Conservation (phyloP, 2,888 invertebrate species). For the Amphimallon solstitiale region DNA sequence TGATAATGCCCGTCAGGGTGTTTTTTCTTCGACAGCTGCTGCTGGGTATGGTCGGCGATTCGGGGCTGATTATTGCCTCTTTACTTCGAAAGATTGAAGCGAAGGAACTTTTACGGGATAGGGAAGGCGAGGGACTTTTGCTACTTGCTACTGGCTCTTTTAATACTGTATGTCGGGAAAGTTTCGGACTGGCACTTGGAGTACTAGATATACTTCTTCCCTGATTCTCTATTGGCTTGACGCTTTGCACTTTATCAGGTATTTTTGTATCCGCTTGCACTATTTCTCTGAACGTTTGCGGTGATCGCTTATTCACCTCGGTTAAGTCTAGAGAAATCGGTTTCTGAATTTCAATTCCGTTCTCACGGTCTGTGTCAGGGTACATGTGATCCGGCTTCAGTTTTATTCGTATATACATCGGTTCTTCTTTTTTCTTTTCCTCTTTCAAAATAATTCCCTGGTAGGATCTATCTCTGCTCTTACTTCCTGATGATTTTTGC, state of each 20-base stretch:
- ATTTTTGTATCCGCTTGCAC: conserved; percentile 51
- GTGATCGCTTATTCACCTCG: conserved; percentile 57
- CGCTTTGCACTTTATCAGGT: conserved; percentile 36
- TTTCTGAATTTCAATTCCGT: conserved; percentile 63
- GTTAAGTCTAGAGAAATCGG: conserved; percentile 71
- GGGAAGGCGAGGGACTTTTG: conserved; percentile 75
- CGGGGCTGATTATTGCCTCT: conserved; percentile 72
- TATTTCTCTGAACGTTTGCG: conserved; percentile 62
- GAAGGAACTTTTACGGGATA: conserved; percentile 83
- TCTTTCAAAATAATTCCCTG: background rate
- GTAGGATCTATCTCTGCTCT: conserved; percentile 13
- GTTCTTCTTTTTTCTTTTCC: conserved; percentile 42
- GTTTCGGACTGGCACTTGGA: conserved; percentile 65
- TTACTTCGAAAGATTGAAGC: conserved; percentile 82
- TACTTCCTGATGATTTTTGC: conserved; percentile 39
- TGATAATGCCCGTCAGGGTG: conserved; percentile 58
- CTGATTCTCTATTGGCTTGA: conserved; percentile 37
- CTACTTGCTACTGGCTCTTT: conserved; percentile 52
- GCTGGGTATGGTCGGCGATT: conserved; percentile 66
- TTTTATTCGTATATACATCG: conserved; percentile 73
- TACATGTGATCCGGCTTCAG: conserved; percentile 81
- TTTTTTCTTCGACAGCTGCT: conserved; percentile 55
- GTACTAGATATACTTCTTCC: conserved; percentile 52
- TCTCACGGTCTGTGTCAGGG: conserved; percentile 66
- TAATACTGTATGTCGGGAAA: conserved; percentile 55